Percentiles rank a stretch among this genome's conserved stretches.
phyloP scores from a whole-genome alignment of 2,797 vertebrate genomes.

The Notamacropus eugenii region DNA sequence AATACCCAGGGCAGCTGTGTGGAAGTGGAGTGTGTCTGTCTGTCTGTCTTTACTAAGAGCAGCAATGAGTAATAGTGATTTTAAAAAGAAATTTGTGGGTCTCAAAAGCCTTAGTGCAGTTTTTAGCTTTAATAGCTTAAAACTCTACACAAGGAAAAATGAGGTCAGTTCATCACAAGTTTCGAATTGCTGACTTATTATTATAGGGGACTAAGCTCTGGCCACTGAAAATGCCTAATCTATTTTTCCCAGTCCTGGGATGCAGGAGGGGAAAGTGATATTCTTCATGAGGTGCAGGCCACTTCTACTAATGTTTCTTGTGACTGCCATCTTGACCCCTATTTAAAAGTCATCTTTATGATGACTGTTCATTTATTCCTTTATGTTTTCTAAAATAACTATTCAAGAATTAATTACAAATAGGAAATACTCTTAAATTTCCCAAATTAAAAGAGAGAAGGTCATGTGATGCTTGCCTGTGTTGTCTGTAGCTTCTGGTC shows the following conservation, averaged over 20 bases:
- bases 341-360: background rate
- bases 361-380: background rate
- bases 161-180: background rate
- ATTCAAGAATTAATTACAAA: background rate
- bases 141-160: background rate
- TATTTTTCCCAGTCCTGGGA: background rate
- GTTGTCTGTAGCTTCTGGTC: slow-evolving; percentile 15
- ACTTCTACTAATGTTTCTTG: background rate
- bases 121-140: background rate
- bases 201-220: background rate
- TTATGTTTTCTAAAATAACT: background rate
- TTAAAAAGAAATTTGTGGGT: background rate
- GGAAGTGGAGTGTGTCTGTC: background rate
- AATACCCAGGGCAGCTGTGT: background rate
- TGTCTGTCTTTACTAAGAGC: slow-evolving; percentile 1
- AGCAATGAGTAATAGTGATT: background rate
- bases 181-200: background rate
- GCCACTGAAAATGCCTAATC: background rate
- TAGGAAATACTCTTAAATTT: background rate
- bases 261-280: background rate
- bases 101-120: background rate
- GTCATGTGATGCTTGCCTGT: background rate
- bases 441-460: background rate
- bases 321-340: background rate
- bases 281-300: background rate